phyloP scores from a whole-genome alignment of 2,113 vertebrate species.

The Corythaeola cristata region DNA sequence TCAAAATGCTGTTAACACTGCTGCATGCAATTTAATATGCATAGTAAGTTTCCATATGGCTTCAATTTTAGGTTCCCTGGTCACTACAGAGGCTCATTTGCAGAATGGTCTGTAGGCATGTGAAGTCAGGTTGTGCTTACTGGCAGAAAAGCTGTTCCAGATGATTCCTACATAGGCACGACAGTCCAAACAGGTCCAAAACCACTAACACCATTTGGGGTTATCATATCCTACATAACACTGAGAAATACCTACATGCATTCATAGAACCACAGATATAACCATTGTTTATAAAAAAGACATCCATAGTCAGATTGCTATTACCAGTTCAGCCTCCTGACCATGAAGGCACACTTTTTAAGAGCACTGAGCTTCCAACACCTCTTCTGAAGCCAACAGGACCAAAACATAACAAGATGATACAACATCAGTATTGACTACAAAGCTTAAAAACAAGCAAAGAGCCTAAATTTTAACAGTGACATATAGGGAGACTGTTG shows the following conservation, averaged over 20 bases:
- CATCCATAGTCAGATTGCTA: background rate
- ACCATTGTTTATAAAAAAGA: background rate
- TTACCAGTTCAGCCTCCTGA: background rate
- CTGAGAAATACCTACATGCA: background rate
- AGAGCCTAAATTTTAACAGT: background rate
- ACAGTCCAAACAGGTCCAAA: background rate
- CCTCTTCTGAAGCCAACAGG: background rate
- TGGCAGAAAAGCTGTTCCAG: background rate
- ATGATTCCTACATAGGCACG: background rate
- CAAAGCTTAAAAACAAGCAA: background rate
- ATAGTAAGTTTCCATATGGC: slow-evolving; percentile 79
- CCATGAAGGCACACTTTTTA: background rate
- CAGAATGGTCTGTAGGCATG: background rate
- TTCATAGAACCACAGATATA: background rate
- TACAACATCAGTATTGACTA: background rate
- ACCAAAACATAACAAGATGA: background rate
- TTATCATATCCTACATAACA: background rate
- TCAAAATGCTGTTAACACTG: slow-evolving; percentile 80
- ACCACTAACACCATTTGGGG: background rate
- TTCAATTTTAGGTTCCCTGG: slow-evolving; percentile 72
- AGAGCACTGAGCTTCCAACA: background rate
- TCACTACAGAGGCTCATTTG: slow-evolving; percentile 68
- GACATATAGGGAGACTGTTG: background rate
- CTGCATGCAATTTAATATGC: slow-evolving; percentile 77
- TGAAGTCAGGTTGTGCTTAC: slow-evolving; percentile 3